These are phyloP conservation scores for Calypte anna DNA, from an alignment of 2,113 vertebrate genomes.

Conservation along the genomic window DNA sequence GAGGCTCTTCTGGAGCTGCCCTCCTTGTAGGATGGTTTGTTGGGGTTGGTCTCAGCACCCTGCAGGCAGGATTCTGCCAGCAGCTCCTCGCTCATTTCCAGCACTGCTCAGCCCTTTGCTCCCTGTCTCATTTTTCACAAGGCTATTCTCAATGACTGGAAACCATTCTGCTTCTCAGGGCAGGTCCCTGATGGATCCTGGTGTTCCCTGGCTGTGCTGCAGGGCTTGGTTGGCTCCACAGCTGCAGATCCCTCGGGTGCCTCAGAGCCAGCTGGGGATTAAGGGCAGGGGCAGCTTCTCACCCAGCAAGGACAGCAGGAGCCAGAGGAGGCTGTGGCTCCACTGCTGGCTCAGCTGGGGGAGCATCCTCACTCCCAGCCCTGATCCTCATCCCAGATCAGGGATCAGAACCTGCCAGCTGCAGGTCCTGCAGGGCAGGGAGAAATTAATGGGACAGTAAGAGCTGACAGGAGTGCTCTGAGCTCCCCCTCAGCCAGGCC, in stretches of 20 bases:
- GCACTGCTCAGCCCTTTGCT: not conserved
- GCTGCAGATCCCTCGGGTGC: not conserved
- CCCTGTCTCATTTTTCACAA: not conserved
- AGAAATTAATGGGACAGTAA: not conserved
- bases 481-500: not conserved
- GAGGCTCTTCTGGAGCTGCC: not conserved
- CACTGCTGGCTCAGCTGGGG: not conserved
- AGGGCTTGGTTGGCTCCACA: accelerated
- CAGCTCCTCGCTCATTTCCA: not conserved
- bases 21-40: not conserved
- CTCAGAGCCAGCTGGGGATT: not conserved
- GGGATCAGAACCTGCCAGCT: not conserved
- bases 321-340: not conserved
- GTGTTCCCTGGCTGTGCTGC: not conserved
- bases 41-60: not conserved
- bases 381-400: accelerated
- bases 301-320: not conserved
- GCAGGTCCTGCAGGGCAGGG: not conserved
- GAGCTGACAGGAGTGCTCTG: not conserved
- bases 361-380: not conserved
- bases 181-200: not conserved
- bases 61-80: not conserved
- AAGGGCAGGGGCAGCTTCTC: not conserved
- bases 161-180: not conserved
- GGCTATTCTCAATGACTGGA: not conserved